These are phyloP conservation scores for Ictalurus furcatus DNA, from an alignment of 2,113 vertebrate genomes.

Conservation along the genomic window DNA sequence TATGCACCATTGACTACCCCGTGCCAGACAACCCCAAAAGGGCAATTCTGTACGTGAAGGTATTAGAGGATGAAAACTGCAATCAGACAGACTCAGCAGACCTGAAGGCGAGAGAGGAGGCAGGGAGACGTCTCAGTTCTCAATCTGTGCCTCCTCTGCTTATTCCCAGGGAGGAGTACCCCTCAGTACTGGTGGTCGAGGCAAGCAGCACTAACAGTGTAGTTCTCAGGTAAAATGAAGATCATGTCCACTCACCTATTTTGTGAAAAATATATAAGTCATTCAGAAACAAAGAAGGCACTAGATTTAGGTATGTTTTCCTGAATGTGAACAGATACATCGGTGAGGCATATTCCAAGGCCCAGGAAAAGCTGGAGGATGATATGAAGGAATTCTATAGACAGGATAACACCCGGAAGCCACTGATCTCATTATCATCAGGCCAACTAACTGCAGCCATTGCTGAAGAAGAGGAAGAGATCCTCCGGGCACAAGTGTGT, in stretches of 20 bases:
- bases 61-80: slow-evolving; percentile 68
- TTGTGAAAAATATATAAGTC: background rate
- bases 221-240: slow-evolving; percentile 79
- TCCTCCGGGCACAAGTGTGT: slow-evolving; percentile 83
- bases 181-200: slow-evolving; percentile 90
- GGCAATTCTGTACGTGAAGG: slow-evolving; percentile 87
- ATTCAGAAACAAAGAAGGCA: background rate
- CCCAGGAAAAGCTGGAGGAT: slow-evolving; percentile 92
- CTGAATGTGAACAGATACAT: slow-evolving; percentile 80
- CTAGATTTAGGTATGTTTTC: background rate
- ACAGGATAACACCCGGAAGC: slow-evolving; percentile 60
- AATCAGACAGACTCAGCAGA: slow-evolving; percentile 63
- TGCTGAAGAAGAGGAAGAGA: slow-evolving; percentile 86
- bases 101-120: slow-evolving; percentile 55
- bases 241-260: background rate
- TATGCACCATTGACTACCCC: slow-evolving; percentile 85
- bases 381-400: slow-evolving; percentile 89
- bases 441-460: slow-evolving; percentile 85
- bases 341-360: slow-evolving; percentile 87
- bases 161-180: slow-evolving; percentile 85
- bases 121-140: slow-evolving; percentile 58
- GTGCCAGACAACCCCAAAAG: slow-evolving; percentile 86
- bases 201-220: slow-evolving; percentile 85
- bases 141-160: slow-evolving; percentile 77
- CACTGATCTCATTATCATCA: slow-evolving; percentile 63